Conservation (phyloP, 2,797 vertebrate species). For the Labeo calbasu region DNA sequence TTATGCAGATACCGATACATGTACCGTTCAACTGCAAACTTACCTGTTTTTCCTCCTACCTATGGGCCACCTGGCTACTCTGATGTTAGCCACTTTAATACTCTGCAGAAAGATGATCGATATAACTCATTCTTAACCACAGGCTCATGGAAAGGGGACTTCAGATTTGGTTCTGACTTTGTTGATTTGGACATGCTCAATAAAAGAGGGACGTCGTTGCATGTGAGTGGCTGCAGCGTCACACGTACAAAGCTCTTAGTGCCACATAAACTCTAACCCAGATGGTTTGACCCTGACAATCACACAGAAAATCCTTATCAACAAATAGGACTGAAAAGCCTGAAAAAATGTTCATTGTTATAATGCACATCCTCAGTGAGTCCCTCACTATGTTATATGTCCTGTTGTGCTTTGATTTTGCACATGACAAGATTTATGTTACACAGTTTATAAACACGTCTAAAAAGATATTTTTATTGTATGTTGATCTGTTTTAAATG, state of each 20-base stretch:
- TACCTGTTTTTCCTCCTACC: constrained; percentile 66
- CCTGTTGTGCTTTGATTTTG: background rate
- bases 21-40: background rate
- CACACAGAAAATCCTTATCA: background rate
- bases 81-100: constrained; percentile 70
- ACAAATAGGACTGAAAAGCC: background rate
- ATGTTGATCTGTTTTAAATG: background rate
- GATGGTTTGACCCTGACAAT: constrained; percentile 3
- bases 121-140: constrained; percentile 79
- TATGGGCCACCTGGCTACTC: constrained; percentile 74
- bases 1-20: constrained; percentile 56
- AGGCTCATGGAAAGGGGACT: constrained; percentile 77
- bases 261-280: constrained; percentile 10
- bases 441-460: background rate
- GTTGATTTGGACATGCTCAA: constrained; percentile 74
- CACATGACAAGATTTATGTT: background rate
- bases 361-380: no score
- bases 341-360: background rate
- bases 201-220: constrained; percentile 55
- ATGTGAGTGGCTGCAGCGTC: background rate
- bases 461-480: background rate
- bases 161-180: constrained; percentile 73
- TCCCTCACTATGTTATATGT: background rate
- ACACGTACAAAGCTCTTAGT: constrained; percentile 13
- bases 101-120: constrained; percentile 71